These are phyloP conservation scores for Micronycteris hirsuta DNA, from an alignment of 2,113 vertebrate species.

Conservation along the genomic window DNA sequence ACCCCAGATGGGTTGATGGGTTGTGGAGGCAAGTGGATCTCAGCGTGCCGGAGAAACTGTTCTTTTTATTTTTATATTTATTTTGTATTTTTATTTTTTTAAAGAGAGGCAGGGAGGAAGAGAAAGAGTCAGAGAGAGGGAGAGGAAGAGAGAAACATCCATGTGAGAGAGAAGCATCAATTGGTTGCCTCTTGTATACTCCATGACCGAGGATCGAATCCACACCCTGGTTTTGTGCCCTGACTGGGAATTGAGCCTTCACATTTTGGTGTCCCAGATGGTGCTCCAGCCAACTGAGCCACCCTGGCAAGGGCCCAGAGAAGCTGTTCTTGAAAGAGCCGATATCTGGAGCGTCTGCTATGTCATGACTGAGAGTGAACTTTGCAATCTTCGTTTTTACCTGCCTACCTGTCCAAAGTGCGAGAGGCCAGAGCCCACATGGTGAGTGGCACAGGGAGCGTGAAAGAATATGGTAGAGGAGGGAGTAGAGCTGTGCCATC, in stretches of 20 bases:
- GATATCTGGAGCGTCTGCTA: not conserved
- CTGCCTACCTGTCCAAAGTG: not conserved
- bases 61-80: not conserved
- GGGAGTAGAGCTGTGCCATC: not conserved
- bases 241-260: too few relatives aligned
- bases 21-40: not conserved
- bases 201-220: too few relatives aligned
- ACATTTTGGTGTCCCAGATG: too few relatives aligned
- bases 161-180: too few relatives aligned
- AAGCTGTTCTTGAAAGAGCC: not conserved
- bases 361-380: not conserved
- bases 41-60: not conserved
- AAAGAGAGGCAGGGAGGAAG: too few relatives aligned
- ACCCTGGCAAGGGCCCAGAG: too few relatives aligned
- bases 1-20: not conserved
- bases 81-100: too few relatives aligned
- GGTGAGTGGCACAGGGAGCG: not conserved
- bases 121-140: too few relatives aligned
- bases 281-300: too few relatives aligned
- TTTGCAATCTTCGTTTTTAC: not conserved
- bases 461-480: not conserved
- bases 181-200: too few relatives aligned
- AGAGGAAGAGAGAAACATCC: too few relatives aligned
- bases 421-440: not conserved
- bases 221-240: too few relatives aligned